These are phyloP conservation scores for Saturnia japonica DNA, from an alignment of 2,888 invertebrate species.

Conservation along the genomic window DNA sequence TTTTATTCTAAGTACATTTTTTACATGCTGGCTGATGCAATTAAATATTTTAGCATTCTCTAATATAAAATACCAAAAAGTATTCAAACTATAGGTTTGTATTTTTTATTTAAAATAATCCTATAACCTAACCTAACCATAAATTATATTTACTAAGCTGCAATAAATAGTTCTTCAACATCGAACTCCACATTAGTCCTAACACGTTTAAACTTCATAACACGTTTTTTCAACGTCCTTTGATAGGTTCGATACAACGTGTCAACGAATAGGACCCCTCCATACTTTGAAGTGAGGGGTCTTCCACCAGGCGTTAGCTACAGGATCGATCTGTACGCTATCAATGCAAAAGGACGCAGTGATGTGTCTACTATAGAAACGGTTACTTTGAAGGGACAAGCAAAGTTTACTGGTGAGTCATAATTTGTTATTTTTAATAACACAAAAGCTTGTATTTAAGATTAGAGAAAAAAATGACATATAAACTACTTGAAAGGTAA, in stretches of 20 bases:
- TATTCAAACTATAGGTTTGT: too few relatives aligned
- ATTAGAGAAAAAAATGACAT: neutral
- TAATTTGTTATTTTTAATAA: neutral
- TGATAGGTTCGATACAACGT: slow-evolving; percentile 83
- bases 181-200: too few relatives aligned
- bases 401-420: slow-evolving; percentile 90
- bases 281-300: slow-evolving; percentile 85
- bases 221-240: neutral
- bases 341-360: slow-evolving; percentile 93
- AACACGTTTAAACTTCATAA: neutral
- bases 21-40: neutral
- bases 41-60: neutral
- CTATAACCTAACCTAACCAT: too few relatives aligned
- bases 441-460: too few relatives aligned
- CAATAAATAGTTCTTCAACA: too few relatives aligned
- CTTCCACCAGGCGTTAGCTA: slow-evolving; percentile 89
- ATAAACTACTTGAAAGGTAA: neutral
- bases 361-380: slow-evolving; percentile 92
- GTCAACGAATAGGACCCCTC: slow-evolving; percentile 83
- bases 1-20: neutral
- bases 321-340: slow-evolving; percentile 91
- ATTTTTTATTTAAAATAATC: too few relatives aligned
- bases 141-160: too few relatives aligned
- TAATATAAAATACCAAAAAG: too few relatives aligned
- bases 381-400: slow-evolving; percentile 92